These are phyloP conservation scores for Nerophis lumbriciformis DNA, from an alignment of 2,113 vertebrate genomes.

Conservation along the genomic window DNA sequence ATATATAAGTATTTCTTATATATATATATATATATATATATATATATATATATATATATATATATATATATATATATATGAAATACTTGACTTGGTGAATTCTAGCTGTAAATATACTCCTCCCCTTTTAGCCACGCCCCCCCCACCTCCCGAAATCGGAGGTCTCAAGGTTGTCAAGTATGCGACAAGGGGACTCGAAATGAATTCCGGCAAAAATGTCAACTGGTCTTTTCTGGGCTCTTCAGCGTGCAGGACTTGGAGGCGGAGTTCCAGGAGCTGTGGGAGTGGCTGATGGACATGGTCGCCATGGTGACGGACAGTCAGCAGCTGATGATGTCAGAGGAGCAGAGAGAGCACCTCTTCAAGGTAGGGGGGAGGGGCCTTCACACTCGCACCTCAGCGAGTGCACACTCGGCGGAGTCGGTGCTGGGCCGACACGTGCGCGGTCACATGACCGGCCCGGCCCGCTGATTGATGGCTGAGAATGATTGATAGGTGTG, in stretches of 20 bases:
- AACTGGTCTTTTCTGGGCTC: slow-evolving; percentile 1
- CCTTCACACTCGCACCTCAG: too few relatives aligned
- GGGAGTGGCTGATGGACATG: slow-evolving; percentile 99
- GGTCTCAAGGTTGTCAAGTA: too few relatives aligned
- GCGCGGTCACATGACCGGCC: not conserved
- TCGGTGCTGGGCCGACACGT: too few relatives aligned
- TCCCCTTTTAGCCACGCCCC: too few relatives aligned
- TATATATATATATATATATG: too few relatives aligned
- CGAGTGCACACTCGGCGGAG: too few relatives aligned
- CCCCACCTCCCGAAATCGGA: too few relatives aligned
- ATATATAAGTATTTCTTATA: too few relatives aligned
- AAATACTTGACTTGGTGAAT: too few relatives aligned
- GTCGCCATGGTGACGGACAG: slow-evolving; percentile 94
- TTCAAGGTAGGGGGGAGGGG: slow-evolving; percentile 79
- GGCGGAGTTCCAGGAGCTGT: slow-evolving; percentile 92
- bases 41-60: too few relatives aligned
- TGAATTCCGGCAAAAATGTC: not conserved
- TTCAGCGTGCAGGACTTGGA: slow-evolving; percentile 93
- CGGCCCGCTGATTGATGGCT: slow-evolving; percentile 46
- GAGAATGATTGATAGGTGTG: slow-evolving; percentile 66
- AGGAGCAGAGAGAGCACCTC: slow-evolving; percentile 93
- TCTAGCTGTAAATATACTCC: too few relatives aligned
- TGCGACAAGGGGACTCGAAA: not conserved
- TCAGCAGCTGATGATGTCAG: slow-evolving; percentile 96
- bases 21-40: too few relatives aligned